phyloP scores from a whole-genome alignment of 2,888 invertebrate genomes.

The Hymenopus coronatus region DNA sequence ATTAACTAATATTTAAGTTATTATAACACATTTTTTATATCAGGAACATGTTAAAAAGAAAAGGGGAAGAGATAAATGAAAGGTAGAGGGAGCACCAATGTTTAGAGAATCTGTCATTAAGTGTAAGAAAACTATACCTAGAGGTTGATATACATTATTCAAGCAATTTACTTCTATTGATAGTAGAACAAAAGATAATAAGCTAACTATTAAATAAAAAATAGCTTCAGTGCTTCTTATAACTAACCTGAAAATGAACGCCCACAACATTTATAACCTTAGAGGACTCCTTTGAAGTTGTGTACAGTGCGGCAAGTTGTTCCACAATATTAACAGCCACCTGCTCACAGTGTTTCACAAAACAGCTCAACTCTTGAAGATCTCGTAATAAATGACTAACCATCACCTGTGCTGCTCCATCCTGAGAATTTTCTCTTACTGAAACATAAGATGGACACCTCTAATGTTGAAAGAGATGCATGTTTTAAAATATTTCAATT shows the following conservation, averaged over 20 bases:
- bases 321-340: slow-evolving; percentile 68
- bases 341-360: slow-evolving; percentile 67
- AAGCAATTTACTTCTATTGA: too few relatives aligned
- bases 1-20: too few relatives aligned
- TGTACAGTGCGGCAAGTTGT: slow-evolving; percentile 69
- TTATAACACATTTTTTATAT: too few relatives aligned
- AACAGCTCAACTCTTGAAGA: slow-evolving; percentile 60
- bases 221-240: neutral
- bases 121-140: too few relatives aligned
- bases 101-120: too few relatives aligned
- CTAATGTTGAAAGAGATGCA: neutral
- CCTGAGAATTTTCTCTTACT: slow-evolving; percentile 48
- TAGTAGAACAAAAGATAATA: neutral
- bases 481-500: neutral
- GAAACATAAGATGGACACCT: neutral
- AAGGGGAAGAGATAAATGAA: too few relatives aligned
- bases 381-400: slow-evolving; percentile 51
- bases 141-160: too few relatives aligned
- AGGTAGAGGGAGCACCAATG: too few relatives aligned
- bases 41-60: too few relatives aligned
- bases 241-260: slow-evolving; percentile 40
- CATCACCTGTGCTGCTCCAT: slow-evolving; percentile 49
- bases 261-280: slow-evolving; percentile 43
- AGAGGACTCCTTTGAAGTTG: slow-evolving; percentile 46
- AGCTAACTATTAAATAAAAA: neutral